Percentiles rank a stretch among this genome's conserved stretches.
These are phyloP conservation scores for Sminthurinus aureus DNA, from an alignment of 2,888 invertebrate genomes.

Conservation along the genomic window DNA sequence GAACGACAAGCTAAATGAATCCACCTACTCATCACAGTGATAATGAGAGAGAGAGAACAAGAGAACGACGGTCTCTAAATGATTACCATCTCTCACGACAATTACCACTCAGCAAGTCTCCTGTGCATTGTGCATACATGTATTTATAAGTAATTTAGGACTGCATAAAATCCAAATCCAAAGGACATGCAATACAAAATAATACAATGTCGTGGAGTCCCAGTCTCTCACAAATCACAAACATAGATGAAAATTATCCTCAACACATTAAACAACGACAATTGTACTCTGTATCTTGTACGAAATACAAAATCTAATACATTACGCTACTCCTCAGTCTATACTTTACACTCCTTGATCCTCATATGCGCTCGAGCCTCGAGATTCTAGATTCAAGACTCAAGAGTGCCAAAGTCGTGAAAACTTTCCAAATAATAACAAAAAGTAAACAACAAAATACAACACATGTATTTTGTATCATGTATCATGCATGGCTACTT, in stretches of 20 bases:
- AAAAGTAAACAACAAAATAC: neutral
- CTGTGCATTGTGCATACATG: neutral
- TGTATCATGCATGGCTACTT: too few relatives aligned
- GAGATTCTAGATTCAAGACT: neutral
- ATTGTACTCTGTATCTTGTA: too few relatives aligned
- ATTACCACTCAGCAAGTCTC: neutral
- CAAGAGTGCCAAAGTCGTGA: neutral
- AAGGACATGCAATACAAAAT: neutral
- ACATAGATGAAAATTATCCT: too few relatives aligned
- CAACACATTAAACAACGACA: too few relatives aligned
- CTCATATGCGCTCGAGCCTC: neutral
- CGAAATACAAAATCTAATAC: too few relatives aligned
- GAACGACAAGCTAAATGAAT: neutral
- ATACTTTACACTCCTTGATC: neutral
- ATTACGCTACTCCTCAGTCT: neutral
- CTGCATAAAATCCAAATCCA: neutral
- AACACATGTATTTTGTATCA: neutral
- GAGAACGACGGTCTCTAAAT: neutral
- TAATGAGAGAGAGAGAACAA: too few relatives aligned
- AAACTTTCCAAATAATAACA: neutral
- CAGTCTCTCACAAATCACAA: too few relatives aligned
- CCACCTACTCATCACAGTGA: neutral
- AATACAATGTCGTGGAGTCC: too few relatives aligned
- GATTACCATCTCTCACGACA: constrained; percentile 19
- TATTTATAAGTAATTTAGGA: neutral